Base-by-base conservation (phyloP, 2,888 invertebrate genomes). In the Clostera curtula region DNA sequence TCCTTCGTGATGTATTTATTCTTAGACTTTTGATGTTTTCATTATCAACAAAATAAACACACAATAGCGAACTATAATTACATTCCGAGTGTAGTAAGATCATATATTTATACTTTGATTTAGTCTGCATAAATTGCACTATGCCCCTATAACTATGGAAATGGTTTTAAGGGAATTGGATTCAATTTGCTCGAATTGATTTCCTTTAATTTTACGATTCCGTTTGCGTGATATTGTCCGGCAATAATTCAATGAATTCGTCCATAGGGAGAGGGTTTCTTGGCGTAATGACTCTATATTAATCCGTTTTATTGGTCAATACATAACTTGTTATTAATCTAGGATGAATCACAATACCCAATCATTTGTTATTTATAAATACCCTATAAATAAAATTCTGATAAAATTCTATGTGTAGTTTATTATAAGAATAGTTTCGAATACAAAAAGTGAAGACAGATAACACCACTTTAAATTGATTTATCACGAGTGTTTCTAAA, bases 151-250 rank as follows among this genome's bases (percentile, higher is more conserved):
- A 52, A 50, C 55, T 50, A 56, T 39, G 45, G 43, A 57, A n/a
- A 51, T 52, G 39, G 59, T 61, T 52, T 57, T 67, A 61, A 67
- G 69, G 64, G 67, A 70, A 77, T 74, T 69, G 67, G 56, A 74
- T 74, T 70, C 70, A 71, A 76, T 77, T 73, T 73, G 55, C 66
- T 57, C 49, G 60, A 64, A 79, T 79, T 76, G 77, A 71, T 71
- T 79, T 68, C 66, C 69, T 71, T 71, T 72, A 74, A 76, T 77
- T 79, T 80, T 73, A 79, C 73, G 75, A 79, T 79, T 83, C 70
- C 72, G 73, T 80, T 80, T 77, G 82, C 82, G 82, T 83, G 82
- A 74, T 77, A 63, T 71, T 66, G 69, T 65, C 70, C 77, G 66
- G 75, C 74, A 73, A 77, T 79, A 80, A 79, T 72, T 56, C 68